Conservation (phyloP, 2,113 vertebrate species). For the Hiodon alosoides region DNA sequence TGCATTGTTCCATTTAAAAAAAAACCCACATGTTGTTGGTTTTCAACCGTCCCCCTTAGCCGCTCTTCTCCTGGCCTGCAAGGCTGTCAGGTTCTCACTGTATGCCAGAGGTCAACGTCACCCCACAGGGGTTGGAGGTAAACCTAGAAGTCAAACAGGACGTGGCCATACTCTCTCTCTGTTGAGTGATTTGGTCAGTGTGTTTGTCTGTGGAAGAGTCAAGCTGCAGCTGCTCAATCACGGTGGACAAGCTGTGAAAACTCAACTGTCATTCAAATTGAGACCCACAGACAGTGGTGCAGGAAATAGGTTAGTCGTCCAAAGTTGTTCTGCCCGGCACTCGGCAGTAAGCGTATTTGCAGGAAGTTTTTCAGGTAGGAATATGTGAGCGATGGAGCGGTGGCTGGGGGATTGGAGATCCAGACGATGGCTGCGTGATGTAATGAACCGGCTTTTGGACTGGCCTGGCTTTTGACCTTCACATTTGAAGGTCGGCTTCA, state of each 20-base stretch:
- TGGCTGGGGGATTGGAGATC: too few species aligned
- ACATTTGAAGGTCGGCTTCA: too few species aligned
- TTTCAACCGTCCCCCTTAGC: not conserved
- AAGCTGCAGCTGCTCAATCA: too few species aligned
- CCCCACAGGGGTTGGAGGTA: conserved; percentile 21
- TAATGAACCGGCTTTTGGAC: too few species aligned
- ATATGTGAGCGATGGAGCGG: too few species aligned
- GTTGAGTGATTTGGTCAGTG: not conserved
- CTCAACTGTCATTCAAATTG: not conserved
- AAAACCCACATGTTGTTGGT: not conserved
- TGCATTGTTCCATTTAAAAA: not conserved
- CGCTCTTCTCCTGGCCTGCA: not conserved
- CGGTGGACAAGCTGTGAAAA: not conserved
- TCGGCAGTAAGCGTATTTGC: too few species aligned
- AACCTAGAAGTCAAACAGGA: conserved; percentile 28
- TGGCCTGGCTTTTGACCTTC: too few species aligned
- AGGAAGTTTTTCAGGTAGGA: too few species aligned
- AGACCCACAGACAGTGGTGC: not conserved
- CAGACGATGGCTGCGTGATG: too few species aligned
- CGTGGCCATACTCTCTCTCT: conserved; percentile 8
- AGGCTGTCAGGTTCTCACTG: not conserved
- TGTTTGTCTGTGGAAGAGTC: not conserved
- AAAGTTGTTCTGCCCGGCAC: not conserved
- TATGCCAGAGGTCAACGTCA: not conserved
- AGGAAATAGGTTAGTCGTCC: not conserved